These are phyloP conservation scores for Synanthedon vespiformis DNA, from an alignment of 2,888 invertebrate species.

Conservation along the genomic window DNA sequence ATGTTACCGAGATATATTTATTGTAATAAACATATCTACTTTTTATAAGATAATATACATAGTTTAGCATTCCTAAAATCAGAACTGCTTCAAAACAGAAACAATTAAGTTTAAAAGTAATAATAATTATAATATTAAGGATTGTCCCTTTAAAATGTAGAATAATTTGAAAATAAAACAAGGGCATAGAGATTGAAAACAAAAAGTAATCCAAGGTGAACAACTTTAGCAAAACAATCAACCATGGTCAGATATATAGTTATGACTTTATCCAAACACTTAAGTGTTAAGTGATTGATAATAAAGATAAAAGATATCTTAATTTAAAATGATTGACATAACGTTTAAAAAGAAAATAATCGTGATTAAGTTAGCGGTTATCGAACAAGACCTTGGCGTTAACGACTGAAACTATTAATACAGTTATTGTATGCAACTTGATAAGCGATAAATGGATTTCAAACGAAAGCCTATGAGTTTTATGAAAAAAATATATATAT, in stretches of 20 bases:
- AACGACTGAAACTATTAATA: not conserved
- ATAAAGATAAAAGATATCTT: not conserved
- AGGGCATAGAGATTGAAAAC: not conserved
- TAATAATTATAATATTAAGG: no score
- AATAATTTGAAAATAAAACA: not conserved
- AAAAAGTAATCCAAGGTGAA: slow-evolving; percentile 3
- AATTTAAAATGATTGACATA: not conserved
- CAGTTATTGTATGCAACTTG: no score
- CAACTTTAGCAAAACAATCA: slow-evolving; percentile 1
- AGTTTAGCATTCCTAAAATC: no score
- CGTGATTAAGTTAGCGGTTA: not conserved
- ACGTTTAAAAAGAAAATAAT: not conserved
- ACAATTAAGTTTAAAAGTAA: no score
- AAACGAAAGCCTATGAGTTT: no score
- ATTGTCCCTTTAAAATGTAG: not conserved
- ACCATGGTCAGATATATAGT: not conserved
- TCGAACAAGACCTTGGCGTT: not conserved
- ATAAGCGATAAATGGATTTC: no score
- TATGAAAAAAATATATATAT: no score
- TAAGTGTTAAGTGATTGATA: not conserved
- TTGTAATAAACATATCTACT: no score
- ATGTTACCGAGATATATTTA: no score
- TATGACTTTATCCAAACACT: not conserved
- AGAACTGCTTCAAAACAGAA: no score
- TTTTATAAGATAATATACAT: no score